phyloP scores from a whole-genome alignment of 2,888 invertebrate species.

The Apotomis betuletana region DNA sequence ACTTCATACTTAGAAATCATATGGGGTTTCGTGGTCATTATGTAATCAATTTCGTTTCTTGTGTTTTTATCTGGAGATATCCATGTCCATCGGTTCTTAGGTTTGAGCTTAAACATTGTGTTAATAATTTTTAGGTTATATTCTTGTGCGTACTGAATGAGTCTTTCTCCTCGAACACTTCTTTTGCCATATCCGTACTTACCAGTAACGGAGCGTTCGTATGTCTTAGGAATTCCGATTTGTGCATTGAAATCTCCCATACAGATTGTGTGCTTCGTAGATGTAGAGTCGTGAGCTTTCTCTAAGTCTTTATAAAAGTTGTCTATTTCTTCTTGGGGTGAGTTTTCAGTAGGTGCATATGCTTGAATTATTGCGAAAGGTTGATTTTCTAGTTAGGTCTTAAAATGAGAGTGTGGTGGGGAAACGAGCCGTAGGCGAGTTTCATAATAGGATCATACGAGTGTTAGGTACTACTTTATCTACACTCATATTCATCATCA shows the following conservation, averaged over 20 bases:
- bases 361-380: slow-evolving; percentile 44
- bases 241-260: slow-evolving; percentile 45
- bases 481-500: too few relatives aligned
- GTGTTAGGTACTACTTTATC: too few relatives aligned
- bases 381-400: slow-evolving; percentile 43
- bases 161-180: slow-evolving; percentile 38
- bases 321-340: slow-evolving; percentile 45
- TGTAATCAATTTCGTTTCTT: too few relatives aligned
- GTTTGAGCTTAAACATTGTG: too few relatives aligned
- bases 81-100: too few relatives aligned
- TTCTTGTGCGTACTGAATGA: slow-evolving; percentile 43
- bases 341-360: slow-evolving; percentile 44
- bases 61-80: too few relatives aligned
- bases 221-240: slow-evolving; percentile 39
- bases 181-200: slow-evolving; percentile 41
- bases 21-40: too few relatives aligned
- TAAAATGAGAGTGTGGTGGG: too few relatives aligned
- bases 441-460: too few relatives aligned
- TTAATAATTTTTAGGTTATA: slow-evolving; percentile 44
- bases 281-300: slow-evolving; percentile 38
- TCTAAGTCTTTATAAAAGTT: slow-evolving; percentile 41
- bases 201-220: slow-evolving; percentile 34
- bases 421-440: too few relatives aligned
- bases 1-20: too few relatives aligned
- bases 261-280: slow-evolving; percentile 39